Base-by-base conservation (phyloP, 2,797 vertebrate genomes). In the Gymnopithys bicolor region DNA sequence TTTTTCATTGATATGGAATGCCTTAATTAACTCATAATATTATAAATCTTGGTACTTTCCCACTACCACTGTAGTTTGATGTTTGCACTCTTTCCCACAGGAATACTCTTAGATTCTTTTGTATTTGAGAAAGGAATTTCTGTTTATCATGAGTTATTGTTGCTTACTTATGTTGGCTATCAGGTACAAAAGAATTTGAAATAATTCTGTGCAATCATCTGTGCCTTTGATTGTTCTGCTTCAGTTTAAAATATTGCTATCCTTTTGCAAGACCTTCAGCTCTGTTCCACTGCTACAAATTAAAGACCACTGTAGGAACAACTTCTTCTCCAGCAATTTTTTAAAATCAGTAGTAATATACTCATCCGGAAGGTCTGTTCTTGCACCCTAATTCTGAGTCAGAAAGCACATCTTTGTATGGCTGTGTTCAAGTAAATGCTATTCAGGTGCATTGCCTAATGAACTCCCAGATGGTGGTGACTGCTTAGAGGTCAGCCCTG, bases 1-100 rank as follows among this genome's bases (percentile, higher is more conserved):
- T 2, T 85, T 79, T 55, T 63, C 55, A 60, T 75, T 56, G 0
- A n/a, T 56, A 33, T 12, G 11, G 52, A 84, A 27, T 79, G 62
- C 58, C 82, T 76, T 84, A 17, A 58, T 75, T 90, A 39, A 33
- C 5, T 51, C 84, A 32, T 1, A 53, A 9, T 33, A 37, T 64
- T 68, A 16, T 41, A 81, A 63, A 33, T 52, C 24, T 67, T 76
- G 0, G 1, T 86, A 7, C 33, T 79, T 78, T 67, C 7, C 14
- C 18, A 27, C 16, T 37, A 33, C 13, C 32, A 22, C 51, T 4
- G 2, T 32, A 30, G 18, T 58, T 81, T 0, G 0, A 12, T 55
- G 43, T 62, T 58, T 74, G 11, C 24, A 46, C 7, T 21, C 7
- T 80, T 91, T 67, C 56, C n/a, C 13, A 53, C 25, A 4, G 13